Conservation (phyloP, 2,797 vertebrate species). For the Chaenodraco wilsoni region DNA sequence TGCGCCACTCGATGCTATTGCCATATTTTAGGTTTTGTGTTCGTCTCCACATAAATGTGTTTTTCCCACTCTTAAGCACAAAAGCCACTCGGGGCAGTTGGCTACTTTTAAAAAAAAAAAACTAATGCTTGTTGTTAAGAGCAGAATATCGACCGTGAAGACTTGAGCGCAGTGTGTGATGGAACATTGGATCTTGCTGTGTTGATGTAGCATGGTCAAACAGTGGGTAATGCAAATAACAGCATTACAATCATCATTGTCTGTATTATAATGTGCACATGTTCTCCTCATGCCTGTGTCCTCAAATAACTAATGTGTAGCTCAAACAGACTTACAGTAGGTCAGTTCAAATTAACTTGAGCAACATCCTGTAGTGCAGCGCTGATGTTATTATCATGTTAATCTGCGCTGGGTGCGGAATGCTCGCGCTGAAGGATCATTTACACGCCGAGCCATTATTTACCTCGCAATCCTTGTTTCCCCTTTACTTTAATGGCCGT, state of each 20-base stretch:
- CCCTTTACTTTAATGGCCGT: slow-evolving; percentile 58
- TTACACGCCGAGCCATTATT: slow-evolving; percentile 44
- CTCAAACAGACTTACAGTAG: neutral
- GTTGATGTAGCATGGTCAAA: slow-evolving; percentile 6
- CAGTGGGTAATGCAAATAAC: neutral
- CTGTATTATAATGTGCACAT: neutral
- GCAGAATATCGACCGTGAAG: slow-evolving; percentile 15
- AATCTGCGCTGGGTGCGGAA: slow-evolving; percentile 31
- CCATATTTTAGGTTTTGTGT: slow-evolving; percentile 28
- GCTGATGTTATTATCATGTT: slow-evolving; percentile 33
- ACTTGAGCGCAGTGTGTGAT: slow-evolving; percentile 17
- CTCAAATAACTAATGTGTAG: neutral
- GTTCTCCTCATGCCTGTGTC: neutral
- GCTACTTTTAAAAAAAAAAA: too few relatives aligned
- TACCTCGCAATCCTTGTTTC: slow-evolving; percentile 56
- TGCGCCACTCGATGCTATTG: slow-evolving; percentile 29
- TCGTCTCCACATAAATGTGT: slow-evolving; percentile 9
- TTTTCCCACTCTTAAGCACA: slow-evolving; percentile 14
- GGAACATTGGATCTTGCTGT: slow-evolving; percentile 12
- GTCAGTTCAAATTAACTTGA: slow-evolving; percentile 30
- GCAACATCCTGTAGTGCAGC: slow-evolving; percentile 11
- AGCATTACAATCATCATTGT: slow-evolving; percentile 7
- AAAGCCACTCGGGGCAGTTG: slow-evolving; percentile 6
- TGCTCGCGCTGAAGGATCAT: slow-evolving; percentile 28
- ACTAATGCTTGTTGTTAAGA: slow-evolving; percentile 18